Conservation (phyloP, 2,888 invertebrate genomes). For the Epinotia brunnichana region DNA sequence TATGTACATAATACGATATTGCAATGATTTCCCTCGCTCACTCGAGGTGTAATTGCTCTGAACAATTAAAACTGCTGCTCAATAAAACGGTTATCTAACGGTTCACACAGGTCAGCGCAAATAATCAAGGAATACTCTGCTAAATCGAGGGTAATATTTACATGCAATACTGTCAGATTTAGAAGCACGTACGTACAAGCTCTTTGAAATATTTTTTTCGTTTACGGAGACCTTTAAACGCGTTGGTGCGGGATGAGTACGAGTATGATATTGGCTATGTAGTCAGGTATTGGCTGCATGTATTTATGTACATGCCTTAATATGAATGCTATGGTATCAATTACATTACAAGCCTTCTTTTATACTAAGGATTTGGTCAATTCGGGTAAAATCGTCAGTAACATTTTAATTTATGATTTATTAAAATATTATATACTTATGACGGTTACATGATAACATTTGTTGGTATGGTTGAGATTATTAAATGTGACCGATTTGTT, state of each 20-base stretch:
- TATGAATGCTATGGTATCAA: no score
- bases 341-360: no score
- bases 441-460: no score
- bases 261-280: not conserved
- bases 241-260: not conserved
- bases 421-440: no score
- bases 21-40: not conserved
- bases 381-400: no score
- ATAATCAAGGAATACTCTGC: conserved; percentile 11
- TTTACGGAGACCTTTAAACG: not conserved
- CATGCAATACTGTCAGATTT: not conserved
- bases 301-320: no score
- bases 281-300: no score
- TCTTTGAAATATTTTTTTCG: not conserved
- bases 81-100: conserved; percentile 37
- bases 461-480: no score
- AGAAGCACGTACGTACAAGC: not conserved
- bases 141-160: not conserved
- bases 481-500: no score
- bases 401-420: no score
- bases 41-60: conserved; percentile 5
- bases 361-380: no score
- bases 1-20: not conserved
- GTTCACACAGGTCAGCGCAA: conserved; percentile 16
- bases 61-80: conserved; percentile 26